Conservation (phyloP, 1,140 invertebrate species). For the Anagrus nilaparvatae region DNA sequence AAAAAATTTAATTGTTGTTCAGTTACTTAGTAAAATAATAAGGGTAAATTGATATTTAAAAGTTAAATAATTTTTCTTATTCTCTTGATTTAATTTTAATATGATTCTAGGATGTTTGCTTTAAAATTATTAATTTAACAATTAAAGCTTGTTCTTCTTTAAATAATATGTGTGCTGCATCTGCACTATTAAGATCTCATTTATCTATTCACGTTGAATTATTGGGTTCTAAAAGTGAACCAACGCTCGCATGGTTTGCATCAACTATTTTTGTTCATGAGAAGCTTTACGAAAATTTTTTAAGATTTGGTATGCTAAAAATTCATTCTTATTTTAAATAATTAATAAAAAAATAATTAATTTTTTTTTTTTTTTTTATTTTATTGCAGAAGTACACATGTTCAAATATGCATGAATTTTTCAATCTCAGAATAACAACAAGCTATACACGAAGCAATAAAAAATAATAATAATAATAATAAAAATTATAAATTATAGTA, state of each 20-base stretch:
- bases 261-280: constrained; percentile 49
- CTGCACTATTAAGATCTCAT: constrained; percentile 44
- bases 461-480: too few relatives aligned
- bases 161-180: constrained; percentile 29
- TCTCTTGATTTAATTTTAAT: too few relatives aligned
- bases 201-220: constrained; percentile 57
- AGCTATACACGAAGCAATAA: too few relatives aligned
- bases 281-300: constrained; percentile 60
- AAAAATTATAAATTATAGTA: too few relatives aligned
- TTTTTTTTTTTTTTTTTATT: too few relatives aligned
- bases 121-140: constrained; percentile 46
- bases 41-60: constrained; percentile 34
- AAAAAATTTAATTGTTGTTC: constrained; percentile 51
- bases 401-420: too few relatives aligned
- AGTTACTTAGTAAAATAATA: constrained; percentile 51
- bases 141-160: constrained; percentile 44
- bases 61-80: constrained; percentile 6
- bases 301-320: constrained; percentile 85
- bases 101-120: constrained; percentile 46
- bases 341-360: too few relatives aligned
- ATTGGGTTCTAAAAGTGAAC: constrained; percentile 50
- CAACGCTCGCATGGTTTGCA: constrained; percentile 66
- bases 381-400: too few relatives aligned
- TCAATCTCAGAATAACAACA: too few relatives aligned
- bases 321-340: too few relatives aligned